Base-by-base conservation (phyloP, 2,888 invertebrate species). In the Proisotoma minuta region DNA sequence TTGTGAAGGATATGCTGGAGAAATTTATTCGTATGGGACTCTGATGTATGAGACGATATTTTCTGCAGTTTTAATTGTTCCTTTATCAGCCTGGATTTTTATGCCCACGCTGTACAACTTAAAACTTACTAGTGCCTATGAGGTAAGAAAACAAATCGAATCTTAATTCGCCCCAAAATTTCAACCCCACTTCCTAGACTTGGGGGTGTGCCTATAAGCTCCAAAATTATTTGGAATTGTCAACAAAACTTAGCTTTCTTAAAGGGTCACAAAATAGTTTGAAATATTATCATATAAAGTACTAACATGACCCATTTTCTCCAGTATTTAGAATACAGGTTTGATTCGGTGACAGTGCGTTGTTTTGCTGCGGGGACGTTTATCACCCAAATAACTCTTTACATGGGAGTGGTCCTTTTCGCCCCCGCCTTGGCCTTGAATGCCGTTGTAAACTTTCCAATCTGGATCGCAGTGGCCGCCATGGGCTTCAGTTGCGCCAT, bases 341-440 rank as follows among this genome's bases (percentile, higher is more conserved):
- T 74, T 60, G 68, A 75, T 24, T 75, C 75, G 1, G 29, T 57
- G 4, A 49, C 62, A n/a, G 71, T 74, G 1, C 60, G 75, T 23
- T 49, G 67, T 1, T 52, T 70, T 18, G 69, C 68, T 1, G 67
- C 74, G 15, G 57, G 63, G 5, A 74, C 72, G 5, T 72, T 74
- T 53, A 71, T 71, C 2, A 57, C 70, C 3, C 67, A 74, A 22
- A 71, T 69, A 4, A 66, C 69, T 5, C 66, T 74, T 20, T 76
- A 75, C 60, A 70, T 76, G 74, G 76, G 76, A 1, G 74, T 76
- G 12, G 75, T 74, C 8, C 60, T 76, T 2, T 75, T 74, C 60
- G 75, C 75, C 15, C 72, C 43, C 4, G 65, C 65, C 2, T 18
- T 72, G 20, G 71, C 68, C 1, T 59, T 71, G 18, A 66, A 69